phyloP scores from a whole-genome alignment of 2,888 invertebrate genomes.

The Leptothorax acervorum region DNA sequence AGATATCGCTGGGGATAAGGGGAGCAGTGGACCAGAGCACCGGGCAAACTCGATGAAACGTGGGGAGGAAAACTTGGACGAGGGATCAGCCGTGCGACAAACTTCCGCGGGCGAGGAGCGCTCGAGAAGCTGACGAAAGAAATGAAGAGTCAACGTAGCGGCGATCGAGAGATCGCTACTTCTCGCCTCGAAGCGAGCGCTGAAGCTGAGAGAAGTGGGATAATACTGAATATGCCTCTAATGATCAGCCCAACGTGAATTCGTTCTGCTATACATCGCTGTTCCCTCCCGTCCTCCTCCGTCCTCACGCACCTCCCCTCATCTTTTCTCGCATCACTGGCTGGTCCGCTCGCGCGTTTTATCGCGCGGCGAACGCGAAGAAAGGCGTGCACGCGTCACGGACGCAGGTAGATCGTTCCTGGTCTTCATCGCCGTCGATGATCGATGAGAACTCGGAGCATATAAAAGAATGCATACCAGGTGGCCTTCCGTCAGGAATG shows the following conservation, averaged over 20 bases:
- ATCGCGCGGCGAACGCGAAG: background rate
- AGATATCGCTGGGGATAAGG: constrained; percentile 8
- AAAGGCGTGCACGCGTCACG: background rate
- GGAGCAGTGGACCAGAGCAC: constrained; percentile 8
- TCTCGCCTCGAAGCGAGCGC: background rate
- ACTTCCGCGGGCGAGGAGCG: constrained; percentile 29
- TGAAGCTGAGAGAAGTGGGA: background rate
- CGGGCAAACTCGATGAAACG: constrained; percentile 59
- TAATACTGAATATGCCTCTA: constrained; percentile 57
- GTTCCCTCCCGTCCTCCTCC: background rate
- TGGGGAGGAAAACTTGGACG: constrained; percentile 49
- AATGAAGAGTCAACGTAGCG: constrained; percentile 5
- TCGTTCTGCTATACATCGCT: background rate
- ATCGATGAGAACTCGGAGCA: constrained; percentile 78
- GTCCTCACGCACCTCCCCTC: background rate
- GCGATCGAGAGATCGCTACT: background rate
- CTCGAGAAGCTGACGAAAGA: constrained; percentile 28
- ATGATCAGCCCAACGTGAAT: constrained; percentile 44
- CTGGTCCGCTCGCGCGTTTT: background rate
- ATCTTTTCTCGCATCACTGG: background rate
- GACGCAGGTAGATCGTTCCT: constrained; percentile 74
- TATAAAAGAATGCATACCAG: background rate
- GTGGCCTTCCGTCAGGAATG: background rate
- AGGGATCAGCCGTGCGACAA: constrained; percentile 15
- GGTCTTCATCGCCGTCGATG: constrained; percentile 79